These are phyloP conservation scores for Zelleria hepariella DNA, from an alignment of 2,888 invertebrate genomes.

Conservation along the genomic window DNA sequence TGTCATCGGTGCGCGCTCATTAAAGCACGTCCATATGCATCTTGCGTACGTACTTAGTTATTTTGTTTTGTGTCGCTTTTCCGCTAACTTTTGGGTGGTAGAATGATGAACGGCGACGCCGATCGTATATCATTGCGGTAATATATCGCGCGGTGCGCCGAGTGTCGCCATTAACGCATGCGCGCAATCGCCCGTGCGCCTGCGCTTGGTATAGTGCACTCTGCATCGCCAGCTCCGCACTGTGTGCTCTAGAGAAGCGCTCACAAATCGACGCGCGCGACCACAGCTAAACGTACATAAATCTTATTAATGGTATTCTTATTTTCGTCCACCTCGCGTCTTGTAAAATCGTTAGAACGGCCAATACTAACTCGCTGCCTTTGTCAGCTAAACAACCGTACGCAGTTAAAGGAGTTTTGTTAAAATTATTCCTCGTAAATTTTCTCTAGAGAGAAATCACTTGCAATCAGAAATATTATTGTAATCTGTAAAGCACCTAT, in stretches of 20 bases:
- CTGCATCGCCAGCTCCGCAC: constrained; percentile 16
- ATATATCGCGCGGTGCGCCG: constrained; percentile 65
- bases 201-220: constrained; percentile 25
- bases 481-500: constrained; percentile 37
- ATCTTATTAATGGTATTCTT: constrained; percentile 65
- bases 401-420: constrained; percentile 4
- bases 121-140: constrained; percentile 67
- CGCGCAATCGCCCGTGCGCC: constrained; percentile 54
- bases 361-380: constrained; percentile 28
- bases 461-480: constrained; percentile 51
- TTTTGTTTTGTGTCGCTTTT: constrained; percentile 57
- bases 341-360: constrained; percentile 52
- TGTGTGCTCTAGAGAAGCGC: constrained; percentile 42
- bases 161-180: constrained; percentile 71
- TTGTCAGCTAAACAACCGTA: constrained; percentile 28
- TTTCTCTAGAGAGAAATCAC: constrained; percentile 28
- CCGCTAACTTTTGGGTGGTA: constrained; percentile 71
- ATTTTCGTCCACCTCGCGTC: constrained; percentile 54
- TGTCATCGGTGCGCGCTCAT: constrained; percentile 68
- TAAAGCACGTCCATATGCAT: constrained; percentile 50
- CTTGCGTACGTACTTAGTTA: constrained; percentile 35
- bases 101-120: constrained; percentile 65
- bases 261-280: constrained; percentile 64
- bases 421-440: constrained; percentile 17
- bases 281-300: constrained; percentile 60